These are phyloP conservation scores for Leistus spinibarbis DNA, from an alignment of 2,888 invertebrate genomes.

Conservation along the genomic window DNA sequence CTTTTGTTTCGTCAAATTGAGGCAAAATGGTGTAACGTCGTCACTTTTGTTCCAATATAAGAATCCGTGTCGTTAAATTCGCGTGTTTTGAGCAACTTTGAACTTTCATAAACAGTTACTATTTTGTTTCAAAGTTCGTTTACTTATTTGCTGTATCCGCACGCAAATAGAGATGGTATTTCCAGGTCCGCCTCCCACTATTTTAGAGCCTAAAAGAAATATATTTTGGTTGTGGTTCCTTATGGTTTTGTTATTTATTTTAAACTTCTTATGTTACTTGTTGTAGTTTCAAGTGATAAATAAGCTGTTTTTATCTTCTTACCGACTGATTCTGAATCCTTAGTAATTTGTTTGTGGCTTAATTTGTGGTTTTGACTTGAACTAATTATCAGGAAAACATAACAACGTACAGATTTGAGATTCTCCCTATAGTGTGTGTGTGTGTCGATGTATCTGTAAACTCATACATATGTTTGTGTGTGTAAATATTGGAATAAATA, in stretches of 20 bases:
- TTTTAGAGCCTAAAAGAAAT: not conserved
- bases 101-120: slow-evolving; percentile 7
- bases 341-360: too few species aligned
- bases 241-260: not conserved
- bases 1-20: slow-evolving; percentile 34
- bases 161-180: not conserved
- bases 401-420: too few species aligned
- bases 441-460: too few species aligned
- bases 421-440: too few species aligned
- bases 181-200: not conserved
- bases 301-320: too few species aligned
- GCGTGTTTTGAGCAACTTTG: not conserved
- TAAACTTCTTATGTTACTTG: too few species aligned
- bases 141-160: not conserved
- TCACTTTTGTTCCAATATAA: not conserved
- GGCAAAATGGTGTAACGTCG: slow-evolving; percentile 14
- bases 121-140: slow-evolving; percentile 4
- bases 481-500: too few species aligned
- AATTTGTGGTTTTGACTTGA: too few species aligned
- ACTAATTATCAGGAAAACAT: too few species aligned
- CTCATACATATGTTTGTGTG: too few species aligned
- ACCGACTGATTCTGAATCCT: too few species aligned
- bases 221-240: not conserved
- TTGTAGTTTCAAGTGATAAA: too few species aligned
- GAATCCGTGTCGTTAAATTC: not conserved